Evolutionary conservation across 2,797 vertebrate genomes (phyloP), one percentile per base, ranked within the genome.

Genomic region (Danio jaintianensis): DNA sequence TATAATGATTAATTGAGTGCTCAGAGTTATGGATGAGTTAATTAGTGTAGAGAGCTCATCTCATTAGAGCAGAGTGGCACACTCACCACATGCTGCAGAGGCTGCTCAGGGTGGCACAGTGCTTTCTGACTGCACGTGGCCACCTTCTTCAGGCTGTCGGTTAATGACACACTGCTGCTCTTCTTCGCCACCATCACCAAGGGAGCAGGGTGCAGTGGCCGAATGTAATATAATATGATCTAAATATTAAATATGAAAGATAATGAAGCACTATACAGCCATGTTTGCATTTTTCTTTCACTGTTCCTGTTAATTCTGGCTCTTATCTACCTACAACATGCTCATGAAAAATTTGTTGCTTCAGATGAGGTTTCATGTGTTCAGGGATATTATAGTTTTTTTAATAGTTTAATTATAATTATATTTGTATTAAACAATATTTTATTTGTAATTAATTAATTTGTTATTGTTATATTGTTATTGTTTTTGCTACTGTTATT

Each of bases 41-140:
- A 93, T 93, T 93, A 93, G 90, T 89, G 89, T 83, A 78, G 84
- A 91, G 89, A 85, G 89, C 91, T 90, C 90, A 86, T 92, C 91
- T 92, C 90, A 93, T 93, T 92, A 93, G 92, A 90, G 67, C 78
- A 90, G 77, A 85, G 76, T 93, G 92, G 94, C 92, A 75, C 75
- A 78, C 83, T 87, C 92, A 92, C 93, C 93, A 91, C 93, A 93
- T 79, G 85, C 83, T 83, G 79, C 71, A 81, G 64, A 67, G 55
- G 93, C 94, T 93, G 92, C 61, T 91, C 86, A 81, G 90, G 90
- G 88, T 62, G 90, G 87, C 76, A 66, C 45, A 10, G 9, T 48
- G 58, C 63, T 71, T 56, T 67, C 68, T 74, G 6, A 75, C 69
- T 62, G 64, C 18, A 64, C 59, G 36, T 76, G 71, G 61, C 72